Base-by-base conservation (phyloP, 2,888 invertebrate genomes). In the Lasioglossum leucozonium region DNA sequence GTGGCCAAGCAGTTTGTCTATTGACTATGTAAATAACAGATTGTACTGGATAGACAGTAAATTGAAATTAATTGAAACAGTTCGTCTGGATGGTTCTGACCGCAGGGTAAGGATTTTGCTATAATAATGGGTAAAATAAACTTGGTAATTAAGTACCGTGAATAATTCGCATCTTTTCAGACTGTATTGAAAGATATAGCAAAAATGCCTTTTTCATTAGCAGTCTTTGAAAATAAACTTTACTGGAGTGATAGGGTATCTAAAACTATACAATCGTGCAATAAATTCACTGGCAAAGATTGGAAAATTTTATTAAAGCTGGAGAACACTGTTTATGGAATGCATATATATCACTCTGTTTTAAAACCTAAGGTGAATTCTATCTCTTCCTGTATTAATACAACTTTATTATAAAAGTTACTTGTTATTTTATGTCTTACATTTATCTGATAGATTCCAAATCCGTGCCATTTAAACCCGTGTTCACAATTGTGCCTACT, bases 171-270 rank as follows among this genome's bases (percentile, higher is more conserved):
- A n/a, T 74, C 71, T 67, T 65, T 74, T 30, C 85, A 95, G 95
- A 91, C 95, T 1, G 93, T 96, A 37, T 93, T 96, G 2, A 95
- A 96, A 90, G 96, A 96, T n/a, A 95, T 96, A 0, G 96, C 97
- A 26, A 97, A 97, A 88, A 97, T 98, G 94, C 99, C 99, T 0
- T 98, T 97, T 95, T 97, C 98, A 0, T 95, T 99, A 86, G 96
- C 98, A 0, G 97, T 99, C 1, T 99, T 99, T 94, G 99, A 99
- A 95, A 97, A 98, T 94, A 96, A 96, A 2, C 94, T 99, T 0
- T 99, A 97, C 95, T 99, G 98, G 98, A 98, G 98, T 69, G 99
- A 99, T 94, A 98, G 98, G 98, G 95, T 96, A 0, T 97, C 97
- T 0, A 97, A 96, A 91, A 97, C 97, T 47, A 96, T 99, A 16